Evolutionary conservation across 2,888 invertebrate genomes (phyloP), one percentile per base, ranked within the genome.

Genomic region (Melieria omissa): DNA sequence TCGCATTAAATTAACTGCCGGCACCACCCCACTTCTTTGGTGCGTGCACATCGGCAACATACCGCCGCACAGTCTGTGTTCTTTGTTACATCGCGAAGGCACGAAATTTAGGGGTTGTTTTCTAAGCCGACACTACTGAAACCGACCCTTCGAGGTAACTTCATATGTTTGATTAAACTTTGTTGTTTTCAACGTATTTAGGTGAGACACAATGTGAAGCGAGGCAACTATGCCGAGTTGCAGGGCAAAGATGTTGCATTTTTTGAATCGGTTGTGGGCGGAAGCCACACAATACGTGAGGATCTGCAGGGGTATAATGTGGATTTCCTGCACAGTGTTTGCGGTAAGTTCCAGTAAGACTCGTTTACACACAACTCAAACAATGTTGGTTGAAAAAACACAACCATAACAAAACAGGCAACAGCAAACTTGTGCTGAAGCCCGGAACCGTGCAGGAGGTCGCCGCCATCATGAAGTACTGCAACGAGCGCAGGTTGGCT

Each of bases 361-460:
- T 29, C 29, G 42, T 42, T 7, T 52, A 46, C 9, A 55, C 4
- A 55, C 16, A n/a, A 55, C 10, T 5, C 44, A 4, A 44, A 45
- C 8, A 1, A 45, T 14, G n/a, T 4, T 14, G 9, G 6, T 0
- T 29, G 16, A 46, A 47, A 62, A 46, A 45, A 46, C 45, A 6
- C 16, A 45, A 4, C 46, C 4, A 5, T n/a, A 44, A 44, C 61
- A 61, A 44, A 86, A 47, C 81, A 96, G 97, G 97, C 62, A 90
- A 90, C 80, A 95, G 97, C 79, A 90, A 91, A 81, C 88, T 97
- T 65, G 93, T 98, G 0, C 85, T 99, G 52, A 93, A 93, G 83
- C 99, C 99, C 0, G 94, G 92, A 82, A 92, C 90, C 6, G 94
- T 96, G 0, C 90, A 93, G 74, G 95, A 99, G 88, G 92, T 99